Evolutionary conservation across 2,888 invertebrate genomes (phyloP).

Genomic region (Leuctra nigra): DNA sequence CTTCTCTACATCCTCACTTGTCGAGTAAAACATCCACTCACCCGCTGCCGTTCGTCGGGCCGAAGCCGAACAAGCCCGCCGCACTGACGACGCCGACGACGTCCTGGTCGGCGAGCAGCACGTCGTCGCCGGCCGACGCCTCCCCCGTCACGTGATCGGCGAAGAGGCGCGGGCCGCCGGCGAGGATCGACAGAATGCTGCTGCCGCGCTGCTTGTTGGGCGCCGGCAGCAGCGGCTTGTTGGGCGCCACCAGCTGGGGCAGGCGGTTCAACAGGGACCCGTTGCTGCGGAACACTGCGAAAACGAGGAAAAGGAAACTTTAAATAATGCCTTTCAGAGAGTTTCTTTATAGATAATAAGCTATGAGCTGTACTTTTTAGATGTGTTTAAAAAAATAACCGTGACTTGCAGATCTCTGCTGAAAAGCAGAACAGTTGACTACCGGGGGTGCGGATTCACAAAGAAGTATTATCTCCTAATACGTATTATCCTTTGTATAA

Average conservation of each 20-base stretch:
- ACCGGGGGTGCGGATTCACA: no score
- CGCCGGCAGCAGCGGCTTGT: slow-evolving; percentile 12
- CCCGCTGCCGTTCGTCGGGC: slow-evolving; percentile 17
- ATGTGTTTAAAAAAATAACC: no score
- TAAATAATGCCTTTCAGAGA: no score
- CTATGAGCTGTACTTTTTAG: no score
- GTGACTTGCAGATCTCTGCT: no score
- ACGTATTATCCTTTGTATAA: no score
- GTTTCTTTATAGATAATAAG: no score
- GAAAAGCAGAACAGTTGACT: no score
- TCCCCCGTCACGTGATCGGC: background rate
- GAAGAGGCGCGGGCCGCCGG: slow-evolving; percentile 20
- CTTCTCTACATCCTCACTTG: no score
- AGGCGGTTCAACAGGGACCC: slow-evolving; percentile 35
- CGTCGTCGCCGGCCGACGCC: background rate
- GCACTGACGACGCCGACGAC: slow-evolving; percentile 16
- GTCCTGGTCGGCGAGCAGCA: slow-evolving; percentile 3
- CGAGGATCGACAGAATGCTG: slow-evolving; percentile 25
- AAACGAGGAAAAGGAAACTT: background rate
- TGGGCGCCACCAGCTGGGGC: slow-evolving; percentile 19
- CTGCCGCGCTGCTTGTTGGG: slow-evolving; percentile 17
- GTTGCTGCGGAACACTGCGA: slow-evolving; percentile 30
- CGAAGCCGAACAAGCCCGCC: slow-evolving; percentile 10
- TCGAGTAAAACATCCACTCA: slow-evolving; percentile 12
- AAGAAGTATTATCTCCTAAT: no score